A percentile compares a stretch with the other conserved stretches of the same genome.
Conservation (phyloP, 2,797 vertebrate species). For the Apogon talboti region DNA sequence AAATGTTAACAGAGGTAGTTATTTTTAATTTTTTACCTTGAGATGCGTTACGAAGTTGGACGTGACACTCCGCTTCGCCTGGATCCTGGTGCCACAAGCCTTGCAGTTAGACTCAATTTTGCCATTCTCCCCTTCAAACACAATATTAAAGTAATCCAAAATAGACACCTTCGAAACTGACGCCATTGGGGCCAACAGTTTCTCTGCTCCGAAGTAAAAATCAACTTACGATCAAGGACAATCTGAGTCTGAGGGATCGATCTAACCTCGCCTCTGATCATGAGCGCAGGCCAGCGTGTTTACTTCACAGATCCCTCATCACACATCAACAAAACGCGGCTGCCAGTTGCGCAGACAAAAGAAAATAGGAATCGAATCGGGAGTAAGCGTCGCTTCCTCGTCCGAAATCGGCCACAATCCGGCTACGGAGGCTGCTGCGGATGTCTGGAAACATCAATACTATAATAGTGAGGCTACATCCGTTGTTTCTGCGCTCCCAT, state of each 20-base stretch:
- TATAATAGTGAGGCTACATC: conserved; percentile 45
- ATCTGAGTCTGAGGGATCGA: conserved; percentile 50
- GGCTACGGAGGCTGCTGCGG: conserved; percentile 47
- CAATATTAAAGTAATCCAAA: conserved; percentile 88
- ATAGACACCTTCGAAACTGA: conserved; percentile 87
- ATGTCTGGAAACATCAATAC: conserved; percentile 62
- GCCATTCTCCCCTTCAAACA: conserved; percentile 88
- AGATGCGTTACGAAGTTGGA: conserved; percentile 90
- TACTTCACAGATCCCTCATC: conserved; percentile 54
- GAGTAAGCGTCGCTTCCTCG: conserved; percentile 42
- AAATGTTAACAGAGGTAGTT: neutral
- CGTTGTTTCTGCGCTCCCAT: conserved; percentile 59
- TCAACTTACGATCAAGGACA: conserved; percentile 68
- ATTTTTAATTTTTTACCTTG: conserved; percentile 77
- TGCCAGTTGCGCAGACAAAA: conserved; percentile 58
- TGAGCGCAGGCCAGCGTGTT: conserved; percentile 73
- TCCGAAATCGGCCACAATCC: conserved; percentile 46
- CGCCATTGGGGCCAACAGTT: conserved; percentile 80
- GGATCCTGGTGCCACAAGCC: conserved; percentile 87
- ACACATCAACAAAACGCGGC: conserved; percentile 36
- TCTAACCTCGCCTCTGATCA: conserved; percentile 61
- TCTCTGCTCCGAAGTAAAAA: conserved; percentile 62
- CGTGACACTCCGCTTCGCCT: conserved; percentile 87
- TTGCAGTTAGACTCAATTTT: conserved; percentile 90
- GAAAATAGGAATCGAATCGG: conserved; percentile 36